These are phyloP conservation scores for Proisotoma minuta DNA, from an alignment of 2,888 invertebrate species.

Conservation along the genomic window DNA sequence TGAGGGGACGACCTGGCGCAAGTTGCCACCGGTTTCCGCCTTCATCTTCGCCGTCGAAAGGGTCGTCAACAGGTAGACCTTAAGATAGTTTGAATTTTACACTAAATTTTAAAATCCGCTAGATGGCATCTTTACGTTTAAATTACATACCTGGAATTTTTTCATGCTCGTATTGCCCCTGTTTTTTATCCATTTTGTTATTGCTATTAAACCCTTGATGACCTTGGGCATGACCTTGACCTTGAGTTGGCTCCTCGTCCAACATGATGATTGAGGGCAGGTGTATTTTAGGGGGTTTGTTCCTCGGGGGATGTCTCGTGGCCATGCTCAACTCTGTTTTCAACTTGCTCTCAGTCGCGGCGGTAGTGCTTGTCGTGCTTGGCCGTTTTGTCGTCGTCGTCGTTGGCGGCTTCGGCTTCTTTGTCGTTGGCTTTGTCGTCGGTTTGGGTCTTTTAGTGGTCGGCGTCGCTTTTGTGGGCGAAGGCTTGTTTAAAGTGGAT, in stretches of 20 bases:
- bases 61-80: conserved; percentile 36
- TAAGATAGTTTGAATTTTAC: conserved; percentile 11
- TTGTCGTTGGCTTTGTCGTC: conserved; percentile 1
- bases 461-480: conserved; percentile 7
- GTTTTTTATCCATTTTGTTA: conserved; percentile 11
- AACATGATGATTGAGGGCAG: conserved; percentile 8
- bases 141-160: conserved; percentile 8
- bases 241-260: neutral
- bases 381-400: conserved; percentile 13
- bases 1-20: neutral
- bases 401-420: conserved; percentile 6
- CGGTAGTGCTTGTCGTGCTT: neutral
- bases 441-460: neutral
- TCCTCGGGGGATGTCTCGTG: conserved; percentile 1
- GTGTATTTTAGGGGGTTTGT: neutral
- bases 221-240: neutral
- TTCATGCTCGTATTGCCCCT: no score
- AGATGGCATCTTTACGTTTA: neutral
- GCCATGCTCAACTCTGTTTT: conserved; percentile 18
- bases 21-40: conserved; percentile 12
- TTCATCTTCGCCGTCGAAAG: conserved; percentile 17
- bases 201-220: neutral
- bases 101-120: neutral
- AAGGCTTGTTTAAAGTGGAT: conserved; percentile 8
- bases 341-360: neutral